These are phyloP conservation scores for Papilio gigon DNA, from an alignment of 2,888 invertebrate genomes.

Conservation along the genomic window DNA sequence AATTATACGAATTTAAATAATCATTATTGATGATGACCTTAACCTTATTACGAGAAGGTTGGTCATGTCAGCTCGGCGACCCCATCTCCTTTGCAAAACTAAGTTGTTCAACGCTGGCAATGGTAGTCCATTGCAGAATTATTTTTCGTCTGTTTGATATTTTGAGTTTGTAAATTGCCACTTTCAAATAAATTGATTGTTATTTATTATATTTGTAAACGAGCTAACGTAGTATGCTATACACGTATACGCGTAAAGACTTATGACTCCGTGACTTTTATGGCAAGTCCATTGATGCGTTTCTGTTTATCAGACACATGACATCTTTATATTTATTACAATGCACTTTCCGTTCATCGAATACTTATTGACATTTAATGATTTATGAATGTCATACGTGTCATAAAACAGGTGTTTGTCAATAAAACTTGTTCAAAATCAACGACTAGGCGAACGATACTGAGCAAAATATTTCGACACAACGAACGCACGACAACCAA, in stretches of 20 bases:
- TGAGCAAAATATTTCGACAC: background rate
- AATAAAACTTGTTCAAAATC: too few relatives aligned
- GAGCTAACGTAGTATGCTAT: background rate
- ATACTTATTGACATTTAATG: constrained; percentile 2
- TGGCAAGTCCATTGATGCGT: constrained; percentile 27
- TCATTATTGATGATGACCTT: too few relatives aligned
- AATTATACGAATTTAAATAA: too few relatives aligned
- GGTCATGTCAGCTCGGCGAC: too few relatives aligned
- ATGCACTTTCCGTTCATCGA: constrained; percentile 10
- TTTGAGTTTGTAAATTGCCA: too few relatives aligned
- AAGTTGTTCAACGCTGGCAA: too few relatives aligned
- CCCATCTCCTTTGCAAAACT: too few relatives aligned
- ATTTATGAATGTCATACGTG: constrained; percentile 23
- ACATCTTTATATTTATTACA: constrained; percentile 16
- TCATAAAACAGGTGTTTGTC: too few relatives aligned
- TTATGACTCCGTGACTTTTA: constrained; percentile 32
- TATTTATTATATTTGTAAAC: background rate
- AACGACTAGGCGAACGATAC: background rate
- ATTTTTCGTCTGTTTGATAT: too few relatives aligned
- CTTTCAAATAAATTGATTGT: background rate
- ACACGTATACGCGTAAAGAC: constrained; percentile 6
- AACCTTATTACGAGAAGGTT: too few relatives aligned
- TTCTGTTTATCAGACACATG: constrained; percentile 26
- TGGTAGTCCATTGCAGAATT: too few relatives aligned
- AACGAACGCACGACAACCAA: too few relatives aligned